Conservation (phyloP, 2,113 vertebrate species). For the Rhinolophus sinicus region DNA sequence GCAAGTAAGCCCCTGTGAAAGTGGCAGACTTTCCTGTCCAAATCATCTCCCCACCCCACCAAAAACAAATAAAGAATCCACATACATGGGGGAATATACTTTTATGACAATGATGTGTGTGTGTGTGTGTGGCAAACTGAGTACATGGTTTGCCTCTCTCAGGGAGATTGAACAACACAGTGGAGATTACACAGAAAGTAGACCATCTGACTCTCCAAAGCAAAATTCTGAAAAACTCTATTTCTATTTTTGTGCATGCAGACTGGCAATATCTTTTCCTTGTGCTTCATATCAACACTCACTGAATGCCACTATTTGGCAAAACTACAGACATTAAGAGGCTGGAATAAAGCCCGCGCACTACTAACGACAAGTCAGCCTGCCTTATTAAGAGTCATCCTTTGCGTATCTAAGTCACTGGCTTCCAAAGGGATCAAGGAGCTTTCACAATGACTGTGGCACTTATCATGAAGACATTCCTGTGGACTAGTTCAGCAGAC, state of each 20-base stretch:
- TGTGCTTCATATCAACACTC: not conserved
- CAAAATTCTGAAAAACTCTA: not conserved
- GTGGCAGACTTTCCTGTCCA: not conserved
- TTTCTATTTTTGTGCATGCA: not conserved
- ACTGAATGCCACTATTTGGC: not conserved
- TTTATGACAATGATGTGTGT: not conserved
- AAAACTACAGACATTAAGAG: not conserved
- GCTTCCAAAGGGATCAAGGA: not conserved
- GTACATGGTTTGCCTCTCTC: not conserved
- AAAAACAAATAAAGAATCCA: not conserved
- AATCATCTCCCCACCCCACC: not conserved
- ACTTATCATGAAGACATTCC: not conserved
- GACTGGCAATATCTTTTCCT: not conserved
- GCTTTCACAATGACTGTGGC: not conserved
- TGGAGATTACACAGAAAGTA: constrained; percentile 1
- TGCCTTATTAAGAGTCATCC: not conserved
- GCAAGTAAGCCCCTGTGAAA: not conserved
- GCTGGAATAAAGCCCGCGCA: not conserved
- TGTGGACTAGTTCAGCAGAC: not conserved
- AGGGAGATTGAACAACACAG: not conserved
- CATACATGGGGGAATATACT: not conserved
- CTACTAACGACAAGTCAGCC: not conserved
- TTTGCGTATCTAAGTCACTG: not conserved
- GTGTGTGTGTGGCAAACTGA: too few relatives aligned
- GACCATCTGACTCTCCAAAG: not conserved